A percentile compares a stretch with the other conserved stretches of the same genome.
These are phyloP conservation scores for Neomorphus geoffroyi DNA, from an alignment of 2,797 vertebrate species.

Conservation along the genomic window DNA sequence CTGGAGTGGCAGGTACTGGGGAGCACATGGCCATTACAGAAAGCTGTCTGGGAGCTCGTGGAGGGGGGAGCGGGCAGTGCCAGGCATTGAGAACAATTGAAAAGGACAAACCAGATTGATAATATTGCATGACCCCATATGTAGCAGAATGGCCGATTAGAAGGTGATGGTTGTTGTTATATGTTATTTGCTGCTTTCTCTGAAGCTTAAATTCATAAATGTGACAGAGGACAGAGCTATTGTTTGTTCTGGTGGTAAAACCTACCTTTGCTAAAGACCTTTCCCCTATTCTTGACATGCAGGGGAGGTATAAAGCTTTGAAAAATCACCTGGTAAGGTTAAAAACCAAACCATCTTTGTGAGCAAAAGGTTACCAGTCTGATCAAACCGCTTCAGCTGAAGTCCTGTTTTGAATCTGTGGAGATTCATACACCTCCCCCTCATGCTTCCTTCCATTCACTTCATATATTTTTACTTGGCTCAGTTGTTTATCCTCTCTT, in stretches of 20 bases:
- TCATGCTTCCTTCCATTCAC: not conserved
- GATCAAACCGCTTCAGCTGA: not conserved
- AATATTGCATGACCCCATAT: not conserved
- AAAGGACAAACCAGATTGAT: not conserved
- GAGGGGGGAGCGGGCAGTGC: not conserved
- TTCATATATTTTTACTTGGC: not conserved
- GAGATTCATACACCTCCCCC: not conserved
- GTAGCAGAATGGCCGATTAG: not conserved
- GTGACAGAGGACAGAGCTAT: not conserved
- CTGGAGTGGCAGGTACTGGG: not conserved
- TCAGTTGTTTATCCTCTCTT: conserved; percentile 16
- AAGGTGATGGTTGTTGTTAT: not conserved
- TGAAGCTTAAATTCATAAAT: not conserved
- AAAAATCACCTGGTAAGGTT: conserved; percentile 38
- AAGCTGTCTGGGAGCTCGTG: not conserved
- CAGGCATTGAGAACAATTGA: not conserved
- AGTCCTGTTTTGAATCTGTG: not conserved
- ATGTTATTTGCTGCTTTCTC: not conserved
- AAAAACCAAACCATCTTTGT: not conserved
- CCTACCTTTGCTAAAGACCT: not conserved
- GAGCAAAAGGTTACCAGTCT: conserved; percentile 1
- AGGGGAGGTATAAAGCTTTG: conserved; percentile 26
- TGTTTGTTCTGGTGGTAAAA: not conserved
- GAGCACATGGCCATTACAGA: not conserved
- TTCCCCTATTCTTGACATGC: not conserved